Base-by-base conservation (phyloP, 2,888 invertebrate species). In the Tinea pellionella region DNA sequence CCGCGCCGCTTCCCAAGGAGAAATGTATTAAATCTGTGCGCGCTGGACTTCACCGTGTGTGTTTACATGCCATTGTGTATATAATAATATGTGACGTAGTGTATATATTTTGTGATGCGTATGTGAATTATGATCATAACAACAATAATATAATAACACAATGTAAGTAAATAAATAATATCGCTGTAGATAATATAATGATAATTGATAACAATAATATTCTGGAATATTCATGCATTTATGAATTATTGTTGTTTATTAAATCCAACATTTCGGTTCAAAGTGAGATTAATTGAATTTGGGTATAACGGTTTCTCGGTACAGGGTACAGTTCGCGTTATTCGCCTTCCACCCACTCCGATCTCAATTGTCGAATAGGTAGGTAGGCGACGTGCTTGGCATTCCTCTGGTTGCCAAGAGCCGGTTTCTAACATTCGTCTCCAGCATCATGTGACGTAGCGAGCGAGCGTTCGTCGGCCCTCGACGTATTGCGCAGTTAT, bases 391-490 rank as follows among this genome's bases (percentile, higher is more conserved):
- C 53, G 53, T 53, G 53, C 53, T 24, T 53, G 19, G 53, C 53
- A 53, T 53, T 53, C 53, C 53, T 53, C n/a, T 24, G 53, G 24
- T 24, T 53, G 53, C 53, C n/a, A 24, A 24, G 53, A 76, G 80
- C 83, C 79, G 79, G 82, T 80, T 81, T 68, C 69, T 75, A 72
- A 72, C 77, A 75, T 72, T 61, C 61, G 59, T 24, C 76, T 77
- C 72, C 32, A 32, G 76, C 74, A 70, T 53, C 60, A 67, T 72
- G 70, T 82, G 82, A 81, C 82, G 78, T 80, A 78, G 77, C 68
- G 63, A 61, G 69, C 72, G 71, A 63, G 67, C 72, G 71, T 73
- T 73, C 73, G 73, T 75, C 75, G 74, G 73, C 72, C 71, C 66
- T 69, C 62, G 61, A 65, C 62, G 61, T 63, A 62, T 64, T 63